Conservation (phyloP, 2,113 vertebrate species). For the Naja naja region DNA sequence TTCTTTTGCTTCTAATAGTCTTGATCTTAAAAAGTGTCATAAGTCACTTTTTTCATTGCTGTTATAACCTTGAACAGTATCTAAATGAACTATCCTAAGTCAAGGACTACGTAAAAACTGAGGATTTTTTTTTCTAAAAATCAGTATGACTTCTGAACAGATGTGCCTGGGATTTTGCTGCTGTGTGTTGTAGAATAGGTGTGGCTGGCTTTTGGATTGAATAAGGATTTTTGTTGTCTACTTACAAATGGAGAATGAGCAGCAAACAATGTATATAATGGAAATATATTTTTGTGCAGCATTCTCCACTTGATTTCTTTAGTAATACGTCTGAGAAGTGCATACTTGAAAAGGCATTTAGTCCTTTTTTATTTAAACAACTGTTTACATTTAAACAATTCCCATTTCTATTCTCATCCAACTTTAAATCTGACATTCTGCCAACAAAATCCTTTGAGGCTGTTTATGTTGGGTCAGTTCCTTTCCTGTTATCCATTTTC, state of each 20-base stretch:
- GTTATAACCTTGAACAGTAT: background rate
- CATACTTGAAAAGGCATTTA: slow-evolving; percentile 58
- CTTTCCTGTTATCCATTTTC: slow-evolving; percentile 65
- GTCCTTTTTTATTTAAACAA: slow-evolving; percentile 64
- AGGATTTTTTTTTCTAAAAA: background rate
- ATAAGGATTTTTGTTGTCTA: background rate
- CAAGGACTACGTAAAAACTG: background rate
- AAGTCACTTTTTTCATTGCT: background rate
- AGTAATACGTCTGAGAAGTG: slow-evolving; percentile 20
- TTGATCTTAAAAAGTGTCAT: background rate
- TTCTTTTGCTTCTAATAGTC: background rate
- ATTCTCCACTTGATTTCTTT: background rate
- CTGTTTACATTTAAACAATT: slow-evolving; percentile 59
- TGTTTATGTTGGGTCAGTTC: slow-evolving; percentile 69
- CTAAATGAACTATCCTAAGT: background rate
- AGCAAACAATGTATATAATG: background rate
- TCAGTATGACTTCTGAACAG: background rate
- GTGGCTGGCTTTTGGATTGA: background rate
- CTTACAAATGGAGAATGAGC: background rate
- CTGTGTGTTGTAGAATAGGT: background rate
- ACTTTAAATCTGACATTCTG: slow-evolving; percentile 62
- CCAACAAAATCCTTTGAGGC: slow-evolving; percentile 59
- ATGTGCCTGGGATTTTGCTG: background rate
- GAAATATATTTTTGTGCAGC: background rate
- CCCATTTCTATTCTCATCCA: slow-evolving; percentile 65